Evolutionary conservation across 53 echinoderm and acorn worm species (phyloP).

Genomic region (Mesocentrotus franciscanus): DNA sequence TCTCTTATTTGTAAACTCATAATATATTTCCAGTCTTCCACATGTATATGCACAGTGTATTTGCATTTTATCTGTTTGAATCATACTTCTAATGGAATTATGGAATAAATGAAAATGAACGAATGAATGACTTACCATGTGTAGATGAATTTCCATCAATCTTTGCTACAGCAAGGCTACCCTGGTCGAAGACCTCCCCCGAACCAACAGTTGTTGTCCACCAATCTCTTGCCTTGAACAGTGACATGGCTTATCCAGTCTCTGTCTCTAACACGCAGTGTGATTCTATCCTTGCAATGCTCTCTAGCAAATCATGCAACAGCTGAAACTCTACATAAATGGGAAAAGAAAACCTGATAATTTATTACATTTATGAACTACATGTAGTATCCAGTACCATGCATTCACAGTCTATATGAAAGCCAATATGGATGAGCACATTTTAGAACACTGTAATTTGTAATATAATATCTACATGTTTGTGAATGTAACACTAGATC

Average conservation of each 20-base stretch:
- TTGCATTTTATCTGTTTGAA: no score
- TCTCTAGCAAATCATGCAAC: neutral
- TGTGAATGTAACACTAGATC: no score
- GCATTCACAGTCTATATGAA: neutral
- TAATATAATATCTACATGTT: neutral
- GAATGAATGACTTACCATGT: neutral
- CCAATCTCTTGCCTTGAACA: constrained; percentile 98
- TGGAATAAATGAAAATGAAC: no score
- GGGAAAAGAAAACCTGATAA: neutral
- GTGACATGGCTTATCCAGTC: constrained; percentile 70
- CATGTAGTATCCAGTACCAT: neutral
- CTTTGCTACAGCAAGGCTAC: constrained; percentile 92
- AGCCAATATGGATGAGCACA: neutral
- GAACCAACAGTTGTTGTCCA: constrained; percentile 87
- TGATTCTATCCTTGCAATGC: neutral
- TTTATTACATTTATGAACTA: neutral
- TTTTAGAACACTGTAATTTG: neutral
- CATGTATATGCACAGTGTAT: no score
- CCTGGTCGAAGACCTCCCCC: constrained; percentile 89
- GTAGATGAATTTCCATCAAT: constrained; percentile 77
- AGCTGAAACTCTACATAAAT: neutral
- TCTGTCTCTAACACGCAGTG: neutral
- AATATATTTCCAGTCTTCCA: no score
- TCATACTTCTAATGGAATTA: no score
- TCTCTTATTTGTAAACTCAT: no score